phyloP scores from a whole-genome alignment of 2,113 vertebrate genomes.

The Caranx melampygus region DNA sequence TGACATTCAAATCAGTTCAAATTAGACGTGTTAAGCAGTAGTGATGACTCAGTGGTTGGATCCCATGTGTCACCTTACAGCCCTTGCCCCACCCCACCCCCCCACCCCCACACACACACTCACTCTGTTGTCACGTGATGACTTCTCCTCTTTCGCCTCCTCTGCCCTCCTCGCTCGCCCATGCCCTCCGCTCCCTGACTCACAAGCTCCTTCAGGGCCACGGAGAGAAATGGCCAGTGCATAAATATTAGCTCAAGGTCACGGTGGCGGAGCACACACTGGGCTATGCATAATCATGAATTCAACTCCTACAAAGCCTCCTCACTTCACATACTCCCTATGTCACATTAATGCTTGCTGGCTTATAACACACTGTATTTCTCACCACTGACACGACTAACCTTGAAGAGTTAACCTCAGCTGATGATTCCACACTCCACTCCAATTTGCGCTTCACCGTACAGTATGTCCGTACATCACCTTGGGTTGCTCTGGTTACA shows the following conservation, averaged over 20 bases:
- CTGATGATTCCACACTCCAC: not conserved
- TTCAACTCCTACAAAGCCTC: slow-evolving; percentile 45
- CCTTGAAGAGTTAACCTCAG: slow-evolving; percentile 46
- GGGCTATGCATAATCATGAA: slow-evolving; percentile 74
- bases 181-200: slow-evolving; percentile 61
- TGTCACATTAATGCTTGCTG: slow-evolving; percentile 1
- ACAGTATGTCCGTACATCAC: slow-evolving; percentile 8
- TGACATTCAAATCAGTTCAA: not conserved
- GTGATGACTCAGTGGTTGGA: not conserved
- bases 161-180: slow-evolving; percentile 40
- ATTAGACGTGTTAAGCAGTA: not conserved
- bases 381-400: slow-evolving; percentile 21
- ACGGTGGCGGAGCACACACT: slow-evolving; percentile 59
- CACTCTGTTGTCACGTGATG: slow-evolving; percentile 22
- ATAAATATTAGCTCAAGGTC: slow-evolving; percentile 83
- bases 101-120: too few relatives aligned
- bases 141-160: slow-evolving; percentile 22
- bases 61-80: not conserved
- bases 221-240: slow-evolving; percentile 63
- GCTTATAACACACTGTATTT: slow-evolving; percentile 14
- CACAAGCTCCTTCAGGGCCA: slow-evolving; percentile 63
- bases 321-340: slow-evolving; percentile 45
- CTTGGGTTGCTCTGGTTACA: slow-evolving; percentile 25
- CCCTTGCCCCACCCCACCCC: too few relatives aligned
- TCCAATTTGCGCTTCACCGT: slow-evolving; percentile 29